Evolutionary conservation across 2,888 invertebrate genomes (phyloP).

Genomic region (Morpho deidamia): DNA sequence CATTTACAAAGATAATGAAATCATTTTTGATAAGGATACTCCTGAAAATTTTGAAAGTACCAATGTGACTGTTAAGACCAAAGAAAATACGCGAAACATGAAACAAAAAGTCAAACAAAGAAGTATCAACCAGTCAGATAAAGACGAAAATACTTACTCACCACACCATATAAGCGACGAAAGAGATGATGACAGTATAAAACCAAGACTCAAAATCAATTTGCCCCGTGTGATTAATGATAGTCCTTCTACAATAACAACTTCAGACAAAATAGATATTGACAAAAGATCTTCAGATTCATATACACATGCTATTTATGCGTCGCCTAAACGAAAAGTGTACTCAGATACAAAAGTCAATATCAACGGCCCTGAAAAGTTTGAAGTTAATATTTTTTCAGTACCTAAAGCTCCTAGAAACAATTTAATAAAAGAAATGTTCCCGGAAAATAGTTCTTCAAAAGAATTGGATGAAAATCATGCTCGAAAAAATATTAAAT

Average conservation of each 20-base stretch:
- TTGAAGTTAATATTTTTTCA: not conserved
- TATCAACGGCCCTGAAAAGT: constrained; percentile 32
- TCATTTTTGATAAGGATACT: constrained; percentile 20
- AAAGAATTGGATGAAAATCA: not conserved
- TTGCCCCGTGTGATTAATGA: constrained; percentile 42
- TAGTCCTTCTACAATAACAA: constrained; percentile 32
- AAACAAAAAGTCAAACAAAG: not conserved
- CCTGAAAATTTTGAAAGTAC: constrained; percentile 3
- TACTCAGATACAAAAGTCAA: constrained; percentile 23
- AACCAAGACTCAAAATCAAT: constrained; percentile 42
- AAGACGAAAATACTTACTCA: constrained; percentile 8
- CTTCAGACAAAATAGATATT: constrained; percentile 28
- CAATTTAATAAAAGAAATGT: constrained; percentile 3
- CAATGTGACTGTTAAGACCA: constrained; percentile 3
- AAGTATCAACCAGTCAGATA: constrained; percentile 8
- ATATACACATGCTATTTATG: constrained; percentile 32
- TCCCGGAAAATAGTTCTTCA: not conserved
- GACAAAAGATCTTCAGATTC: constrained; percentile 47
- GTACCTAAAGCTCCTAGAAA: not conserved
- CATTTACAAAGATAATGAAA: constrained; percentile 51
- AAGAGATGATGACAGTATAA: constrained; percentile 35
- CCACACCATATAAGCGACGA: constrained; percentile 28
- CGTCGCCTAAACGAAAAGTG: constrained; percentile 20
- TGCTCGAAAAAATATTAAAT: not conserved
- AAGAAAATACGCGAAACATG: not conserved